Base-by-base conservation (phyloP, 1,140 invertebrate genomes). In the Drosophila pachea region DNA sequence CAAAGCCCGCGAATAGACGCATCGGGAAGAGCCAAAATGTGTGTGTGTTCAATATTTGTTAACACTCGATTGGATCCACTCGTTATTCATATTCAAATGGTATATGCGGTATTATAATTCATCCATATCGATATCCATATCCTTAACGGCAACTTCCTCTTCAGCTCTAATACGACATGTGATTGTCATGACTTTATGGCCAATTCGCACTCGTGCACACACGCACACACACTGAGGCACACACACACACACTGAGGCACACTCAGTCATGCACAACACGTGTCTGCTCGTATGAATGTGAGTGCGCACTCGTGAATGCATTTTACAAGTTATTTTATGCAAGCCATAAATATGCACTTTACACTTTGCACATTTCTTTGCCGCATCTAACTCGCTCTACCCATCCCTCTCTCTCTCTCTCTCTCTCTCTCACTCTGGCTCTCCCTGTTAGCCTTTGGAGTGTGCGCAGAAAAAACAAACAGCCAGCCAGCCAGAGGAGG, bases 261-360 rank as follows among this genome's bases (percentile, higher is more conserved):
- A 55, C 55, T 67, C 68, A 66, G 54, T 66, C 56, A 72, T 67
- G 64, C 63, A 78, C 68, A 74, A 74, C 79, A 83, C 79, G 79
- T 83, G 79, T 83, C 73, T 72, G 76, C 60, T 78, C 78, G 78
- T 67, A 74, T 74, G 59, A 71, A 78, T 52, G 55, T 60, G 55
- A 45, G 68, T 59, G 61, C 60, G 53, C 73, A 83, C 65, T 68
- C 56, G 71, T 66, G 73, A 84, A 62, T 86, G 81, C 78, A 73
- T 86, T 84, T 86, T 84, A 84, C 81, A 84, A 84, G 81, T 86
- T 77, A 79, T 86, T 86, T 86, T 86, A 81, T 86, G 81, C 81
- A 86, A 86, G 77, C 81, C 81, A 86, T 86, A 86, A 86, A 86
- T 86, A 86, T 86, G 81, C 81, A 86, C 81, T 86, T 86, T 86